Evolutionary conservation across 2,113 vertebrate species (phyloP).

Genomic region (Coptodon rendalli): DNA sequence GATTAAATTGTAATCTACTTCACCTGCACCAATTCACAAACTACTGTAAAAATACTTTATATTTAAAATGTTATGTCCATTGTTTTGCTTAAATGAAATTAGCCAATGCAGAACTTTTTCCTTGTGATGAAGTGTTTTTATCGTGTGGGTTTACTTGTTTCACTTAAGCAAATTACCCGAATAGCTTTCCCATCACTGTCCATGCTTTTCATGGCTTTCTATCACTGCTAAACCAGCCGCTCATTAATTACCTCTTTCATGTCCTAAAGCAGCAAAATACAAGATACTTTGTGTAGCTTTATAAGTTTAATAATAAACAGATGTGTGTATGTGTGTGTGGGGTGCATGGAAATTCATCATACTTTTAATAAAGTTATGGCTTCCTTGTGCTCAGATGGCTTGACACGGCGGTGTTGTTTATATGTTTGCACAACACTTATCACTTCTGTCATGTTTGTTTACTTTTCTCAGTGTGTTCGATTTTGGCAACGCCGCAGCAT

Average conservation of each 20-base stretch:
- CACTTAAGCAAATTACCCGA: neutral
- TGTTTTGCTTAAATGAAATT: neutral
- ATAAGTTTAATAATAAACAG: neutral
- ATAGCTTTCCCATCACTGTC: neutral
- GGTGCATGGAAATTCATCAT: constrained; percentile 25
- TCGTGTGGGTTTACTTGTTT: neutral
- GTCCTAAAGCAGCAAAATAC: neutral
- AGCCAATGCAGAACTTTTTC: neutral
- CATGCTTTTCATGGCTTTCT: neutral
- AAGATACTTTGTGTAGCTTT: constrained; percentile 14
- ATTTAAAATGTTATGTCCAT: neutral
- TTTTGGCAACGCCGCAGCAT: constrained; percentile 72
- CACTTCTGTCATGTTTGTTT: constrained; percentile 77
- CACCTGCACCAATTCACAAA: neutral
- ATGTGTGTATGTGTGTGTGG: neutral
- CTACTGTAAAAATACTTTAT: neutral
- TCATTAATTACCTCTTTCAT: neutral
- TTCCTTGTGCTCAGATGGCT: constrained; percentile 61
- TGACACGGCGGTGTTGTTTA: constrained; percentile 66
- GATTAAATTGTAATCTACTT: neutral
- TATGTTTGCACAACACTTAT: constrained; percentile 78
- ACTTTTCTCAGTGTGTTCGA: constrained; percentile 68
- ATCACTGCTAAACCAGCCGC: neutral
- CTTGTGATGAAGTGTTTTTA: neutral
- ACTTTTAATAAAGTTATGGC: constrained; percentile 64